phyloP scores from a whole-genome alignment of 1,140 invertebrate species.

The Lasioglossum baleicum region DNA sequence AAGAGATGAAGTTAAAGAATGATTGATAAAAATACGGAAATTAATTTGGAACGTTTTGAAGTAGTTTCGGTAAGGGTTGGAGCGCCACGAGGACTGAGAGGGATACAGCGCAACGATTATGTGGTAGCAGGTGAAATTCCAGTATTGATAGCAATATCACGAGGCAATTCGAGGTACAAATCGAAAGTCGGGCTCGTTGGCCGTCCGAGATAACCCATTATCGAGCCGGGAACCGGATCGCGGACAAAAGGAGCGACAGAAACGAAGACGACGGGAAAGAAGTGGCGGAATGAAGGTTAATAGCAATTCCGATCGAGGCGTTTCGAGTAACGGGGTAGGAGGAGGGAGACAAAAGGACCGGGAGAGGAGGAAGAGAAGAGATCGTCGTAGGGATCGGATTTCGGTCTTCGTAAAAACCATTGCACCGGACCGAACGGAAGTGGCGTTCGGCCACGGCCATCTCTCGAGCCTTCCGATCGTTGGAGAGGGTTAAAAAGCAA shows the following conservation, averaged over 20 bases:
- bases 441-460: constrained; percentile 9
- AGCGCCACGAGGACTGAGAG: too few species aligned
- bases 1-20: too few species aligned
- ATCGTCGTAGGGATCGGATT: constrained; percentile 40
- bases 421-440: constrained; percentile 15
- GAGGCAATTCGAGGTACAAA: constrained; percentile 13
- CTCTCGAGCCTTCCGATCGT: constrained; percentile 44
- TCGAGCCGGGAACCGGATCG: neutral
- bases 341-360: constrained; percentile 46
- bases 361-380: neutral
- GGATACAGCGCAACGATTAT: too few species aligned
- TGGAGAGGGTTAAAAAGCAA: constrained; percentile 69
- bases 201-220: constrained; percentile 13
- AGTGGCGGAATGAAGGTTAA: constrained; percentile 36
- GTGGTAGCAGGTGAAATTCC: too few species aligned
- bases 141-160: too few species aligned
- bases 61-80: too few species aligned
- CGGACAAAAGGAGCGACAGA: constrained; percentile 16
- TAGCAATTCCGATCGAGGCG: constrained; percentile 52
- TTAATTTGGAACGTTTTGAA: too few species aligned
- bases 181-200: constrained; percentile 23
- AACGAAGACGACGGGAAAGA: constrained; percentile 24
- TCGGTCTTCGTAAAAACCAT: constrained; percentile 35
- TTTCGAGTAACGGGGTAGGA: constrained; percentile 30
- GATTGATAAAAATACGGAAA: too few species aligned